phyloP scores from a whole-genome alignment of 1,140 invertebrate species.

The Philopotamus ludificatus region DNA sequence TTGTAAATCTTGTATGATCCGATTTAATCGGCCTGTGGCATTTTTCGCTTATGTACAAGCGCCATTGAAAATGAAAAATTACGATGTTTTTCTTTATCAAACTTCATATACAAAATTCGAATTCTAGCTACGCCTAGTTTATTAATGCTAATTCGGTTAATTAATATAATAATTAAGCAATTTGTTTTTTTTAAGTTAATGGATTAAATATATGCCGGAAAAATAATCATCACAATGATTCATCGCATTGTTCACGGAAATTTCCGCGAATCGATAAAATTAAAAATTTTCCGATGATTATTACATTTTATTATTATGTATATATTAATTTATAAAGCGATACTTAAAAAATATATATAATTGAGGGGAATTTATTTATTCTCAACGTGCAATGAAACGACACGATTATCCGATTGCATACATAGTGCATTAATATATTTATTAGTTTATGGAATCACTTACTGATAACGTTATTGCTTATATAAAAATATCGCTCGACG shows the following conservation, averaged over 20 bases:
- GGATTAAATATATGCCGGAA: not conserved
- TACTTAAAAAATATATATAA: not conserved
- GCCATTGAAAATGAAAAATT: no score
- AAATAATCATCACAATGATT: not conserved
- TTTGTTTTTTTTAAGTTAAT: not conserved
- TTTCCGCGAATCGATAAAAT: not conserved
- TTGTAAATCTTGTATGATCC: not conserved
- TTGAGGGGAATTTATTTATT: not conserved
- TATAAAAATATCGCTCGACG: no score
- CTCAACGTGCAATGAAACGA: not conserved
- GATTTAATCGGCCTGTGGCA: no score
- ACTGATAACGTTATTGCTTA: no score
- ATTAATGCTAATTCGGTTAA: no score
- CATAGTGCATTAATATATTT: no score
- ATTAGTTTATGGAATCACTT: no score
- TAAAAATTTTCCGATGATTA: not conserved
- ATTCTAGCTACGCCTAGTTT: no score
- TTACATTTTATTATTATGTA: not conserved
- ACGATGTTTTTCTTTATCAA: no score
- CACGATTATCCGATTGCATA: no score
- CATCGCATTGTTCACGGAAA: no score
- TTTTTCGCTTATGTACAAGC: no score
- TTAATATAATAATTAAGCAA: not conserved
- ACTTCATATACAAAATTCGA: not conserved
- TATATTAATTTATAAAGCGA: not conserved